Evolutionary conservation across 2,888 invertebrate species (phyloP).

Genomic region (Lasioglossum calceatum): DNA sequence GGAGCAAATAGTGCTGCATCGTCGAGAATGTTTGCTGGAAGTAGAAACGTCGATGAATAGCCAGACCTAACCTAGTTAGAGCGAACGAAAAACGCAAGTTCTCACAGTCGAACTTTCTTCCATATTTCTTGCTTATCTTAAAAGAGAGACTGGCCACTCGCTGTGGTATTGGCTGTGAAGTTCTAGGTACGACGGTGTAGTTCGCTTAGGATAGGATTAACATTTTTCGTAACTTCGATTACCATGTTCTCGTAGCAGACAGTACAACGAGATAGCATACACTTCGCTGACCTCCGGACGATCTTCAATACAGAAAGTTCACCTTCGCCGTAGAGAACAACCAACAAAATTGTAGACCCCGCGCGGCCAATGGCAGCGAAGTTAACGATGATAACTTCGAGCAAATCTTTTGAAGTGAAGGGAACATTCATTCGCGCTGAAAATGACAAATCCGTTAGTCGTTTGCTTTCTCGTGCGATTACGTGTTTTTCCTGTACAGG

Average conservation of each 20-base stretch:
- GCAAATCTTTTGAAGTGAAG: slow-evolving; percentile 49
- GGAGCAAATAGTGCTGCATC: neutral
- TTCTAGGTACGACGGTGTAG: neutral
- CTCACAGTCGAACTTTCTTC: neutral
- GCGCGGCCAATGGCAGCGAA: neutral
- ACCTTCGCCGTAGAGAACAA: neutral
- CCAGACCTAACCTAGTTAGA: neutral
- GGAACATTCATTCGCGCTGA: slow-evolving; percentile 40
- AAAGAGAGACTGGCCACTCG: neutral
- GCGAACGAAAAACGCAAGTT: neutral
- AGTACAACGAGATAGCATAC: neutral
- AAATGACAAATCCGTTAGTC: slow-evolving; percentile 47
- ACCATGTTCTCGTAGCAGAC: neutral
- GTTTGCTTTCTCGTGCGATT: slow-evolving; percentile 28
- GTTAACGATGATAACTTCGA: slow-evolving; percentile 47
- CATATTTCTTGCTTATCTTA: neutral
- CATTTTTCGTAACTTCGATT: neutral
- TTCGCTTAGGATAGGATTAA: neutral
- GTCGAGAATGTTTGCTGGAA: neutral
- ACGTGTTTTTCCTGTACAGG: slow-evolving; percentile 23
- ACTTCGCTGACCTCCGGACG: neutral
- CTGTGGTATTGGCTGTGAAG: neutral
- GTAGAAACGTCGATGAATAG: neutral
- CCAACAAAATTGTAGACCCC: neutral
- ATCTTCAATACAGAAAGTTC: neutral